phyloP scores from a whole-genome alignment of 2,113 vertebrate genomes.

The Epinephelus cyanopodus region DNA sequence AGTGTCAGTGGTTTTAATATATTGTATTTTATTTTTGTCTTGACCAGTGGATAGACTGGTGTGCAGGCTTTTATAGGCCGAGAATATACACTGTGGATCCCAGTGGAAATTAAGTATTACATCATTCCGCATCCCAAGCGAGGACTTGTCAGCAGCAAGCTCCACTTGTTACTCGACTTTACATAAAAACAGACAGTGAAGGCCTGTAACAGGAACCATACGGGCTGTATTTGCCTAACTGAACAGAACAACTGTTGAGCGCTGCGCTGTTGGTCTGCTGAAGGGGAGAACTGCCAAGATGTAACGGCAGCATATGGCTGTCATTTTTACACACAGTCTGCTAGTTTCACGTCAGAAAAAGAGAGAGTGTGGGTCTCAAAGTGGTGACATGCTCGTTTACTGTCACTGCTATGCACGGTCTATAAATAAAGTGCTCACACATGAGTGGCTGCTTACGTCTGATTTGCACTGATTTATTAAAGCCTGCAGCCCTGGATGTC shows the following conservation, averaged over 20 bases:
- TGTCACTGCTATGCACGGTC: conserved; percentile 24
- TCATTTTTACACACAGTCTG: conserved; percentile 3
- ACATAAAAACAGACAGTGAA: conserved; percentile 29
- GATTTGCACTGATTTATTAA: conserved; percentile 53
- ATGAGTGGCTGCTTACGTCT: conserved; percentile 34
- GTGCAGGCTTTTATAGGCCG: neutral
- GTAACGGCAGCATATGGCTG: neutral
- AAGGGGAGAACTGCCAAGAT: neutral
- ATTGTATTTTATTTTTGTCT: neutral
- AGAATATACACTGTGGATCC: neutral
- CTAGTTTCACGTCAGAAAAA: conserved; percentile 6
- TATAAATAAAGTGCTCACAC: conserved; percentile 65
- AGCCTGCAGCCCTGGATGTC: conserved; percentile 15
- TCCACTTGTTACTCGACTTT: conserved; percentile 26
- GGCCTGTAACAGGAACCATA: conserved; percentile 17
- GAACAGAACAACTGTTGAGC: conserved; percentile 16
- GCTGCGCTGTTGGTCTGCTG: neutral
- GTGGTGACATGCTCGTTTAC: conserved; percentile 23
- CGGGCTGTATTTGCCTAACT: neutral
- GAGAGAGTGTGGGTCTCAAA: conserved; percentile 1
- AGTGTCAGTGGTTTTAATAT: neutral
- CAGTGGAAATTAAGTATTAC: conserved; percentile 33
- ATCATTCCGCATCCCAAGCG: conserved; percentile 41
- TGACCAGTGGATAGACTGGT: neutral
- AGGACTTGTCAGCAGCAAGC: conserved; percentile 26